phyloP scores from a whole-genome alignment of 2,797 vertebrate species.

The Heliangelus exortis region DNA sequence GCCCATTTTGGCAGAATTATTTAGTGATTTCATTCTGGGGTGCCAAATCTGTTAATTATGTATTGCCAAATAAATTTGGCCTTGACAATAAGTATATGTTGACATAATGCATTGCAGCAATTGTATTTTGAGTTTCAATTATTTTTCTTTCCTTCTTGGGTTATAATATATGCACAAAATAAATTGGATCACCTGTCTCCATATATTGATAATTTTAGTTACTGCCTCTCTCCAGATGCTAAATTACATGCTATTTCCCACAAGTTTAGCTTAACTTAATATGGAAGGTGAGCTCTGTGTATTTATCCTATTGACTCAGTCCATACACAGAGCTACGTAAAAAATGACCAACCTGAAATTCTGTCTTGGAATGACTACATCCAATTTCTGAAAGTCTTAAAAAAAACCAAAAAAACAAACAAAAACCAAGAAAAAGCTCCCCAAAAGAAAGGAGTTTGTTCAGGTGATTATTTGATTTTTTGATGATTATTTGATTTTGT shows the following conservation, averaged over 20 bases:
- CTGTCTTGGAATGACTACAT: not conserved
- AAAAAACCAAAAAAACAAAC: no score
- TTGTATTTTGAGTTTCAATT: not conserved
- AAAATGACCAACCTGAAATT: not conserved
- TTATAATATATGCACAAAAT: not conserved
- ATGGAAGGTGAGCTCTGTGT: not conserved
- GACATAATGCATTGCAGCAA: not conserved
- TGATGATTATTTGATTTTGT: not conserved
- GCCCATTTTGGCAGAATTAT: not conserved
- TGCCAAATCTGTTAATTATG: not conserved
- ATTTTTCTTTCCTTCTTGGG: not conserved
- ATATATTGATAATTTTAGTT: not conserved
- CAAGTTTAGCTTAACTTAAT: not conserved
- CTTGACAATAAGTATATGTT: not conserved
- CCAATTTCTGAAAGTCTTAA: not conserved
- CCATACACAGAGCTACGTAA: not conserved
- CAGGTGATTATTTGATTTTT: not conserved
- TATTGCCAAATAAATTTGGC: not conserved
- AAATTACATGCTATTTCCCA: not conserved
- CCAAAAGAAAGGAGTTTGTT: not conserved
- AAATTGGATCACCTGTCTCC: not conserved
- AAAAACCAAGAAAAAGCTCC: not conserved
- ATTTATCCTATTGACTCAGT: not conserved
- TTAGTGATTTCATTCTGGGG: not conserved
- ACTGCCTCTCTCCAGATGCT: not conserved